phyloP scores from a whole-genome alignment of 2,888 invertebrate genomes.

The Pardosa pseudoannulata region DNA sequence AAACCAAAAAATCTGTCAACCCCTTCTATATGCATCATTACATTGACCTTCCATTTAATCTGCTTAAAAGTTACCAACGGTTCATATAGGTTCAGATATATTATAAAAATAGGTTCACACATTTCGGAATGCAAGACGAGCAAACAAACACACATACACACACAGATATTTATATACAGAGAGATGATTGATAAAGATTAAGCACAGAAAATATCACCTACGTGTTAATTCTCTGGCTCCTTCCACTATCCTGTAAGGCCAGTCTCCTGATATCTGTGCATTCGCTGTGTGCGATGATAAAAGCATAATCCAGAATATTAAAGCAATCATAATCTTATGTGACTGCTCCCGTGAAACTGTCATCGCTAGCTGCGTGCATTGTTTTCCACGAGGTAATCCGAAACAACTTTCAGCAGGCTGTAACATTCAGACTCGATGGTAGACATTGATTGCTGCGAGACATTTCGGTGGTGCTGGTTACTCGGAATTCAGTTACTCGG shows the following conservation, averaged over 20 bases:
- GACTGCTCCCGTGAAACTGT: slow-evolving; percentile 32
- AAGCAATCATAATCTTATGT: slow-evolving; percentile 29
- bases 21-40: no score
- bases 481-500: no score
- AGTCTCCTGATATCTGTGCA: slow-evolving; percentile 11
- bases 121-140: no score
- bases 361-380: background rate
- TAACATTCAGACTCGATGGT: background rate
- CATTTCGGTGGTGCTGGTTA: background rate
- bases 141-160: no score
- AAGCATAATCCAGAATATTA: slow-evolving; percentile 7
- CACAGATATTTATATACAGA: no score
- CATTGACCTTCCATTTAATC: no score
- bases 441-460: background rate
- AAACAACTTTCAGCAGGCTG: background rate
- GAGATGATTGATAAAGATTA: no score
- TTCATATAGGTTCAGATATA: no score
- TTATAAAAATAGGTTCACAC: no score
- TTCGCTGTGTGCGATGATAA: background rate
- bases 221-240: slow-evolving; percentile 20
- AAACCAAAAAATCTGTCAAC: no score
- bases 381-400: background rate
- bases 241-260: slow-evolving; percentile 27
- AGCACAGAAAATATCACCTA: no score
- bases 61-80: no score